Evolutionary conservation across 2,888 invertebrate species (phyloP).

Genomic region (Onthophagus sagittarius): DNA sequence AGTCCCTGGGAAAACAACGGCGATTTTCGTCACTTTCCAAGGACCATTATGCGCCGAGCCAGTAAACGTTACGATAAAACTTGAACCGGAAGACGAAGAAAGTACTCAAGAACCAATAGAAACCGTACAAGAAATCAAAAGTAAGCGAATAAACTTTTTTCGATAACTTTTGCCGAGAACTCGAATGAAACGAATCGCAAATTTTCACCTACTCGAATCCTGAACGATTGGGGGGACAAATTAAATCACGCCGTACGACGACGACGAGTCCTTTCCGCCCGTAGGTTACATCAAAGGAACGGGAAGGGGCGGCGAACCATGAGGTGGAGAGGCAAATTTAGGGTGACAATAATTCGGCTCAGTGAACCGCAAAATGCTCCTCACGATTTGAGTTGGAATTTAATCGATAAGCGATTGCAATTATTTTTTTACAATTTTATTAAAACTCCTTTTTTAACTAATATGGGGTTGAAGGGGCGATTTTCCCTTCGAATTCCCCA

Average conservation of each 20-base stretch:
- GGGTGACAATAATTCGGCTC: not conserved
- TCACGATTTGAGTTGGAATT: not conserved
- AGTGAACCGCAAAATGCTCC: not conserved
- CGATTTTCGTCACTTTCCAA: conserved; percentile 61
- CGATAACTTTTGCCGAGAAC: not conserved
- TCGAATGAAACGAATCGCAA: not conserved
- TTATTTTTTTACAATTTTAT: no score
- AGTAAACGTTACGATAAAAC: conserved; percentile 58
- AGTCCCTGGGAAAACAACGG: conserved; percentile 63
- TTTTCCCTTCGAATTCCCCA: not conserved
- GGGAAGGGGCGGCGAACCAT: not conserved
- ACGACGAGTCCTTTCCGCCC: not conserved
- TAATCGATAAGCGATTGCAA: not conserved
- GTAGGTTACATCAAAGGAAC: not conserved
- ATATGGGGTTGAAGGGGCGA: no score
- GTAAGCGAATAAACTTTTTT: conserved; percentile 30
- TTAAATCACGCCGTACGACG: not conserved
- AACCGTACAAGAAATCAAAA: conserved; percentile 44
- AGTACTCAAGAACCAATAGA: conserved; percentile 36
- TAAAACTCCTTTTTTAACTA: not conserved
- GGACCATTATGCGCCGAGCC: conserved; percentile 50
- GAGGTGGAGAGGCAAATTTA: not conserved
- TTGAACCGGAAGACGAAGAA: conserved; percentile 39
- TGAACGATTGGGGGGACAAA: not conserved
- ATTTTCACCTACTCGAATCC: not conserved